Evolutionary conservation across 2,797 vertebrate species (phyloP).

Genomic region (Potorous gilbertii): DNA sequence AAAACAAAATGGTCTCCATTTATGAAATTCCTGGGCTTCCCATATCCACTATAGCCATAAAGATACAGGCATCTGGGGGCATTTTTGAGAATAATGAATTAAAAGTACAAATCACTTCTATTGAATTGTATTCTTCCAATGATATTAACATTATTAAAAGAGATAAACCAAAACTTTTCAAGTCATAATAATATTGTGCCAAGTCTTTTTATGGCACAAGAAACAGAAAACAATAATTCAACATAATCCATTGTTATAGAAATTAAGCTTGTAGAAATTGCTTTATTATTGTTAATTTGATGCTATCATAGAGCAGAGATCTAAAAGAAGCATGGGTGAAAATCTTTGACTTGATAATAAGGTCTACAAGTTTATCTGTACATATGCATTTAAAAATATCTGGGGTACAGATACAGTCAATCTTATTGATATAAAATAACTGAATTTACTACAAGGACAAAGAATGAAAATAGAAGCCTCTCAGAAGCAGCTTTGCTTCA

Average conservation of each 20-base stretch:
- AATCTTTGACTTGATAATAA: slow-evolving; percentile 17
- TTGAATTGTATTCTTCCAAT: neutral
- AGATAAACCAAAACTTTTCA: slow-evolving; percentile 8
- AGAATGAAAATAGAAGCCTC: neutral
- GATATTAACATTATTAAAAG: slow-evolving; percentile 43
- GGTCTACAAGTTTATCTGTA: slow-evolving; percentile 1
- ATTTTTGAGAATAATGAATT: slow-evolving; percentile 42
- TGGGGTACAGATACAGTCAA: neutral
- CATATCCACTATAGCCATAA: neutral
- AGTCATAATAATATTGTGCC: neutral
- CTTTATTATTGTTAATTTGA: neutral
- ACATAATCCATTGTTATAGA: slow-evolving; percentile 6
- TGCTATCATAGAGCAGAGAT: neutral
- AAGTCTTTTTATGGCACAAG: slow-evolving; percentile 11
- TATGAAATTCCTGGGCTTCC: slow-evolving; percentile 20
- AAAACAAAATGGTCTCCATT: slow-evolving; percentile 4
- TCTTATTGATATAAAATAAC: slow-evolving; percentile 15
- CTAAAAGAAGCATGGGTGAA: neutral
- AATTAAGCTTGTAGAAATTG: neutral
- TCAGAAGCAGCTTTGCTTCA: neutral
- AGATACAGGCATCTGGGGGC: neutral
- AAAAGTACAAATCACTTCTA: slow-evolving; percentile 2
- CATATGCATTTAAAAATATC: slow-evolving; percentile 21
- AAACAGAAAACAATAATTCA: slow-evolving; percentile 46
- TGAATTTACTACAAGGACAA: slow-evolving; percentile 3